Conservation (phyloP, 2,888 invertebrate species). For the Gandaritis pyraliata region DNA sequence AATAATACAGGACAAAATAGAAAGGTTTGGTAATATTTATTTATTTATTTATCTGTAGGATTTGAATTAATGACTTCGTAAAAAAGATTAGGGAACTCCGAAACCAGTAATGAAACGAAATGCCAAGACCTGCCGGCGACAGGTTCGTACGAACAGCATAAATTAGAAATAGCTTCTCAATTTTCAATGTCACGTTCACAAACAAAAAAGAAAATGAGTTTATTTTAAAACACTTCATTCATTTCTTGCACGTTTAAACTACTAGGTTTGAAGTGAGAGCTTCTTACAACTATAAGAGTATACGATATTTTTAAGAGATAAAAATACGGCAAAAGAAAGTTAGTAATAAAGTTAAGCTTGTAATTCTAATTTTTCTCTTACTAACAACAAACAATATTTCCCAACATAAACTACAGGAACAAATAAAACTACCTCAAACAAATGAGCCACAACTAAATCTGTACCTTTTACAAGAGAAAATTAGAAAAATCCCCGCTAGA, state of each 20-base stretch:
- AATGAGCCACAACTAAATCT: constrained; percentile 48
- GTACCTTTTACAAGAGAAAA: constrained; percentile 51
- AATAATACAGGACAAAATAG: too few relatives aligned
- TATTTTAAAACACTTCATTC: background rate
- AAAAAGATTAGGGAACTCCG: constrained; percentile 20
- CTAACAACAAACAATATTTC: constrained; percentile 15
- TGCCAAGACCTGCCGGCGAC: constrained; percentile 28
- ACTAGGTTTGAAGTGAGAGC: background rate
- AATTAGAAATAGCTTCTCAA: constrained; percentile 35
- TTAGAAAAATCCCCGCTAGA: constrained; percentile 54
- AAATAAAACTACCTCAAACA: constrained; percentile 48
- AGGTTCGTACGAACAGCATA: constrained; percentile 25
- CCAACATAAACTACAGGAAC: constrained; percentile 29
- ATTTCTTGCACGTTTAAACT: background rate
- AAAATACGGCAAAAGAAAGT: background rate
- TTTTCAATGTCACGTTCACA: constrained; percentile 33
- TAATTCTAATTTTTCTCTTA: constrained; percentile 5
- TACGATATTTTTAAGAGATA: too few relatives aligned
- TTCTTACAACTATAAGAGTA: background rate
- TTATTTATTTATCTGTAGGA: too few relatives aligned
- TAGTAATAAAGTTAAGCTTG: background rate
- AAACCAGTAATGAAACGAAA: constrained; percentile 17
- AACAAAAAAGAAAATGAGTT: constrained; percentile 22
- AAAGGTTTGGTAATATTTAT: too few relatives aligned
- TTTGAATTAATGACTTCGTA: background rate